Percentiles rank a stretch among this genome's conserved stretches.
Evolutionary conservation across 2,797 vertebrate species (phyloP).

Genomic region (Okamejei kenojei): DNA sequence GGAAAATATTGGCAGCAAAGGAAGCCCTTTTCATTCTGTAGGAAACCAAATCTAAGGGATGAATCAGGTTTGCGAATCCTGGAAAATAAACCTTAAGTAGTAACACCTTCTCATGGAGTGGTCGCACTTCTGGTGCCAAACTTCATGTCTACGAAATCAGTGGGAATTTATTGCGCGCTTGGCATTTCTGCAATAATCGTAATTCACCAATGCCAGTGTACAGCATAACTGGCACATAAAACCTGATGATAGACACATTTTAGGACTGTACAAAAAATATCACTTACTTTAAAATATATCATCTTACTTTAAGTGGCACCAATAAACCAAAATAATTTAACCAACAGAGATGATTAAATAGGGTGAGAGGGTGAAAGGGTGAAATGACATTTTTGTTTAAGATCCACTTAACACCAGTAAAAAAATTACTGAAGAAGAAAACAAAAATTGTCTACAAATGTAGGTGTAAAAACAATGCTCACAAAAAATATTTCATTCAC

Average conservation of each 20-base stretch:
- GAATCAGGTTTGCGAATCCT: neutral
- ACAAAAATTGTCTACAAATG: neutral
- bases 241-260: neutral
- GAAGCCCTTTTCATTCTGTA: constrained; percentile 1
- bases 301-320: neutral
- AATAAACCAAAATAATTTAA: constrained; percentile 11
- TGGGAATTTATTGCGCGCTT: neutral
- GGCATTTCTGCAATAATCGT: neutral
- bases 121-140: constrained; percentile 10
- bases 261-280: neutral
- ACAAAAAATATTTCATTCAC: neutral
- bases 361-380: neutral
- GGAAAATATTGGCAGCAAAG: neutral
- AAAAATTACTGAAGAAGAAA: neutral
- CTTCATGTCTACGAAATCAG: constrained; percentile 4
- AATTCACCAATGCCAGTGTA: neutral
- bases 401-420: neutral
- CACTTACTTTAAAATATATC: neutral
- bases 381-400: too few species aligned
- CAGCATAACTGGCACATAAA: constrained; percentile 5
- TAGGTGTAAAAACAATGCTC: too few species aligned
- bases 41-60: neutral
- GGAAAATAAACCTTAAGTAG: neutral
- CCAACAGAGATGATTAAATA: neutral
- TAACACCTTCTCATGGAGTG: neutral